Evolutionary conservation across 2,113 vertebrate genomes (phyloP), one percentile per base, ranked within the genome.

Genomic region (Agapornis roseicollis): DNA sequence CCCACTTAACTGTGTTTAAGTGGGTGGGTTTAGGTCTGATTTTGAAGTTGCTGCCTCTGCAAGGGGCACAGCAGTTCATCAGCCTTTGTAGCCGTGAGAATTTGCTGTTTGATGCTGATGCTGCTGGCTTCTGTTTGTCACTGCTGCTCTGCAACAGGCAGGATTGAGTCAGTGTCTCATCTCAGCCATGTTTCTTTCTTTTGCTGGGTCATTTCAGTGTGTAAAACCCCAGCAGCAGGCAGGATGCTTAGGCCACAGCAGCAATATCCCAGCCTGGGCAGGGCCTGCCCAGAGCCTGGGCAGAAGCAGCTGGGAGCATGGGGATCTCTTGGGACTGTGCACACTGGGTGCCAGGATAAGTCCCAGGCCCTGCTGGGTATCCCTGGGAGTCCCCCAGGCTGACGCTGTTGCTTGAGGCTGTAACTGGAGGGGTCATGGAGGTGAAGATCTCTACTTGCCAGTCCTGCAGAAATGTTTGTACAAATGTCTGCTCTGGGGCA

Each of bases 11-110:
- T 12, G 3, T 35, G 56, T 35, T 58, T 35, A 35, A 35, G 56
- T 35, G 2, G 23, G 17, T 78, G 44, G 15, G 11, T 12, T 8
- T 35, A 49, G 60, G n/a, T 31, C 63, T 70, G 20, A 80, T 88
- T 85, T 64, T 39, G 44, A 80, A 80, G 33, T 52, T 86, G 15
- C 17, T 80, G 10, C 65, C 81, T 61, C 37, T 74, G 37, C 31
- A 53, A 52, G 69, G 35, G 28, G 28, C 29, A 24, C 35, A 22
- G 29, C 4, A 2, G 33, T 73, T 72, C 0, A 0, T 56, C 25
- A 69, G 37, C 49, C 35, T 37, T 31, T 6, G 52, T 7, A 29
- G 41, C 58, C 39, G 13, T 1, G 5, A 42, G n/a, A 81, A 61
- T n/a, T 63, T 50, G n/a, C 39, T 64, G 28, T 72, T 90, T 61